Percentiles rank a stretch among this genome's conserved stretches.
These are phyloP conservation scores for Empis stercorea DNA, from an alignment of 2,888 invertebrate genomes.

Conservation along the genomic window DNA sequence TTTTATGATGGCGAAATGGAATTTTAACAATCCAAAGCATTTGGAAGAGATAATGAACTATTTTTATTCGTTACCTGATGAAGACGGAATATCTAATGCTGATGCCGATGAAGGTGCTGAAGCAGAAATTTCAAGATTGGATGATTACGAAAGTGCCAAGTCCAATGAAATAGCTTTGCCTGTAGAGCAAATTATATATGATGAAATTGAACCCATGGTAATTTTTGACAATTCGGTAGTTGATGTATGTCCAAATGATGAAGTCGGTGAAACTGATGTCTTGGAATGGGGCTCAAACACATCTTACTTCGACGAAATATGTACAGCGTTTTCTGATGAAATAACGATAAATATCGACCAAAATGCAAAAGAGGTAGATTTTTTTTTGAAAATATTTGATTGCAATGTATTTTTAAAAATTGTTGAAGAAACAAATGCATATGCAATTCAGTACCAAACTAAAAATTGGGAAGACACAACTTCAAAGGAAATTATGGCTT, in stretches of 20 bases:
- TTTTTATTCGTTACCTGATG: not conserved
- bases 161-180: not conserved
- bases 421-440: not conserved
- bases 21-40: not conserved
- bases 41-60: not conserved
- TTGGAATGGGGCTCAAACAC: not conserved
- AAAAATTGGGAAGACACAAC: not conserved
- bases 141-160: not conserved
- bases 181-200: not conserved
- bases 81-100: not conserved
- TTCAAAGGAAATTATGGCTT: not conserved
- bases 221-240: not conserved
- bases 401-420: not conserved
- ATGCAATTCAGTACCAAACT: not conserved
- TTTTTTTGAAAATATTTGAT: not conserved
- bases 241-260: not conserved
- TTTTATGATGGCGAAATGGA: not conserved
- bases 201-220: constrained; percentile 1
- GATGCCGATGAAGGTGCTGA: not conserved
- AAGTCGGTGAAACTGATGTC: not conserved
- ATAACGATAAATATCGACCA: not conserved
- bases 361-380: not conserved
- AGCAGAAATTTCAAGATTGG: not conserved
- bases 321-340: not conserved
- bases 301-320: not conserved